Conservation (phyloP, 2,888 invertebrate species). For the Reticulitermes lucifugus region DNA sequence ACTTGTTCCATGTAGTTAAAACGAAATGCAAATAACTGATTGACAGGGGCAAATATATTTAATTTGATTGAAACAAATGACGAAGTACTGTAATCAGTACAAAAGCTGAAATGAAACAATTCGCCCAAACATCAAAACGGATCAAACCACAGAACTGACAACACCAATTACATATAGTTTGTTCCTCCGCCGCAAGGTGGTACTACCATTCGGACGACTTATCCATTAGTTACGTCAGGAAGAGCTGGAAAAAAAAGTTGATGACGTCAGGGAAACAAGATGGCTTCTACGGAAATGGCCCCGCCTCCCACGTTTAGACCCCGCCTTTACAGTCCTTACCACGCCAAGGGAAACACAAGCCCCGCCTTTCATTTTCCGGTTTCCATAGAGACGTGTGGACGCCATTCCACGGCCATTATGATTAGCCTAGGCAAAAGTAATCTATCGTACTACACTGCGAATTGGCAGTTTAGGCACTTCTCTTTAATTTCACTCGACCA, state of each 20-base stretch:
- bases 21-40: no score
- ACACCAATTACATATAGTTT: neutral
- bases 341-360: conserved; percentile 55
- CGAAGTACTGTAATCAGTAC: no score
- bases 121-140: no score
- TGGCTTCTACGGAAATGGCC: conserved; percentile 49
- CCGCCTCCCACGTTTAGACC: conserved; percentile 49
- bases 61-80: no score
- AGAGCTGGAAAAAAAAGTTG: neutral
- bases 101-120: no score
- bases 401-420: conserved; percentile 58
- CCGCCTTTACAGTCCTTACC: conserved; percentile 52
- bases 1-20: no score
- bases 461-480: neutral
- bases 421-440: conserved; percentile 17
- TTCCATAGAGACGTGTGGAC: conserved; percentile 57
- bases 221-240: neutral
- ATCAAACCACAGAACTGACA: neutral
- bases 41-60: no score
- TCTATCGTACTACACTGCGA: conserved; percentile 7
- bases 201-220: conserved; percentile 3
- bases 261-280: conserved; percentile 43
- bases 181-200: neutral
- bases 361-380: conserved; percentile 59
- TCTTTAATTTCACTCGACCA: neutral